Base-by-base conservation (phyloP, 2,113 vertebrate species). In the Hepsetus odoe region DNA sequence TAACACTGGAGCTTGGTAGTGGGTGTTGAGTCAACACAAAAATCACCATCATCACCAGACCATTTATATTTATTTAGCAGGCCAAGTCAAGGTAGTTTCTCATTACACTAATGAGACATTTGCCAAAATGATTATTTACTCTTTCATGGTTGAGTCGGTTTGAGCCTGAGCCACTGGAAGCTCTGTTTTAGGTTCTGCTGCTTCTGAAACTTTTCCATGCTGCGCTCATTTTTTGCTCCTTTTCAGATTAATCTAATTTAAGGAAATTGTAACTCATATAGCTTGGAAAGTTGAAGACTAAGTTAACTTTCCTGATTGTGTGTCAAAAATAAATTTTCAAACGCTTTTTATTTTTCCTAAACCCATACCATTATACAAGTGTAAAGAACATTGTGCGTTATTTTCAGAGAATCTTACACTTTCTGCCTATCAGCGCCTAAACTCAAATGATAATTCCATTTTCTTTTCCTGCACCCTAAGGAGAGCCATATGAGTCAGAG, bases 21-120 rank as follows among this genome's bases (percentile, higher is more conserved):
- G 24, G 49, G 56, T 32, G 40, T 44, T 75, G 1, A 33, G 3
- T 72, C 72, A 38, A 58, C 42, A 70, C 20, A 62, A 49, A 70
- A 70, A 70, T 80, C 26, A 35, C 58, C 28, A 59, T 49, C 16
- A 77, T 79, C 22, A 72, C 49, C 53, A 56, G 38, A 58, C 24
- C 26, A 10, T 68, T 75, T 75, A 76, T 74, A 79, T 79, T 75
- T 79, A 65, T 53, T 64, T 71, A 67, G 33, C 28, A 72, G 65
- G 40, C 42, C 20, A 46, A 56, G 18, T 22, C 3, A 32, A 76
- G 51, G 49, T 83, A 12, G 61, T 80, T 83, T 64, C 26, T 26
- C 55, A 42, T n/a, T 70, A 72, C 55, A 42, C 24, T 70, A 72
- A 68, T 78, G 64, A 62, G 35, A 40, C 7, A 42, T 73, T 79